Base-by-base conservation (phyloP, 2,888 invertebrate species). In the Xestia c-nigrum region DNA sequence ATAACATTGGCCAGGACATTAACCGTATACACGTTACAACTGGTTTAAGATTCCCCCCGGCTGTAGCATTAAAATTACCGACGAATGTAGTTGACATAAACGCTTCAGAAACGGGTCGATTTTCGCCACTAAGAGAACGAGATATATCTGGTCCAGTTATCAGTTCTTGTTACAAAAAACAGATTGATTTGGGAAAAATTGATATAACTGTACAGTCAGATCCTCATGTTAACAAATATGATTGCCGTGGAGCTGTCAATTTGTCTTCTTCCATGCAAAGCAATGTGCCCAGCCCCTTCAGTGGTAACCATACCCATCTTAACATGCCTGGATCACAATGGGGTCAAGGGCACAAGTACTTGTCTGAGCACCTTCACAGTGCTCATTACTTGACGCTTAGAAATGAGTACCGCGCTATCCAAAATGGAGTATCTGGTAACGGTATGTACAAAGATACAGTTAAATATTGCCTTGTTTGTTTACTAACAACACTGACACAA, bases 291-390 rank as follows among this genome's bases (percentile, higher is more conserved):
- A 97, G 97, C 78, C 98, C 98, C 1, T 98, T 97, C 84, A 97
- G 97, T 83, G 97, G 97, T 1, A 96, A 97, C 83, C 94, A 97
- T 83, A 97, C 97, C n/a, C 98, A 98, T 89, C 94, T 98, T n/a
- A 97, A 97, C 86, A 98, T 98, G 98, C 98, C 98, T 0, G 98
- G 98, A 2, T 98, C 98, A 1, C 97, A 98, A 82, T 97, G 97
- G 97, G 97, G 97, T 7, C 97, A 97, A 91, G 97, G 97, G 72
- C 96, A 97, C 71, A 98, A 98, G 92, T 98, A 98, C 90, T 95
- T 98, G 74, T 97, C 98, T 55, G 97, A 97, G 85, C 97, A 98
- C 88, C 96, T 98, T 91, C 97, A 98, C 83, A 97, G 97, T 81
- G 97, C 97, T 7, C 98, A 98, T 92, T 98, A 97, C 89, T 94